Conservation (phyloP, 2,797 vertebrate genomes). For the Sebastes kiyomatsui region DNA sequence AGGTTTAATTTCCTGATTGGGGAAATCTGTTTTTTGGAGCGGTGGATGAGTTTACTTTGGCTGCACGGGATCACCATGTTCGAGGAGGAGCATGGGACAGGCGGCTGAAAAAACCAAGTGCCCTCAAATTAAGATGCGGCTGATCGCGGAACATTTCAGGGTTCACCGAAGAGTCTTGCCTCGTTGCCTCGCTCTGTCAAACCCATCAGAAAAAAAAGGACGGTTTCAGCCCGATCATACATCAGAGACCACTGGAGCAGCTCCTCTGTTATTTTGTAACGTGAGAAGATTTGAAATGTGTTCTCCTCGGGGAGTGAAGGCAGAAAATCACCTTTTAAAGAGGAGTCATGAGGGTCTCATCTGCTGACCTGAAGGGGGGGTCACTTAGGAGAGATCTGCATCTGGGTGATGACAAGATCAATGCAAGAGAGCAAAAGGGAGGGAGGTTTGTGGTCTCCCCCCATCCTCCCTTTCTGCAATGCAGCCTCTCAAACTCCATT, state of each 20-base stretch:
- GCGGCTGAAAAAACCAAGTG: slow-evolving; percentile 19
- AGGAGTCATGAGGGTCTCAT: slow-evolving; percentile 4
- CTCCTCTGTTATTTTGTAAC: slow-evolving; percentile 31
- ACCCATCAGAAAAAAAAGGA: background rate
- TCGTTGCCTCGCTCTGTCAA: background rate
- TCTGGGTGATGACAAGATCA: slow-evolving; percentile 46
- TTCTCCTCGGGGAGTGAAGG: background rate
- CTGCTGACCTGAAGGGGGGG: slow-evolving; percentile 26
- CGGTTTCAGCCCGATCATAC: background rate
- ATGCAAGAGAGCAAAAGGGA: slow-evolving; percentile 2
- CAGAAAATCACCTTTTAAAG: slow-evolving; percentile 25
- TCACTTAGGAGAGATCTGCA: slow-evolving; percentile 26
- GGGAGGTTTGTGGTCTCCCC: slow-evolving; percentile 5
- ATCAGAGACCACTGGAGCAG: slow-evolving; percentile 4
- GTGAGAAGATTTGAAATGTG: slow-evolving; percentile 19
- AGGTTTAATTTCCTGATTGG: slow-evolving; percentile 68
- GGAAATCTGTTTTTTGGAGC: slow-evolving; percentile 57
- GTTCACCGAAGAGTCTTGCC: slow-evolving; percentile 45
- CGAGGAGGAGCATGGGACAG: slow-evolving; percentile 14
- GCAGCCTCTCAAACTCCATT: slow-evolving; percentile 23
- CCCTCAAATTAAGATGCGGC: slow-evolving; percentile 49
- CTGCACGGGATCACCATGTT: slow-evolving; percentile 24
- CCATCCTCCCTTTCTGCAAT: background rate
- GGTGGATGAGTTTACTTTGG: slow-evolving; percentile 67
- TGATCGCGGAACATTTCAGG: slow-evolving; percentile 44